Percentiles rank a stretch among this genome's conserved stretches.
phyloP scores from a whole-genome alignment of 2,797 vertebrate species.

The Myotis daubentonii region DNA sequence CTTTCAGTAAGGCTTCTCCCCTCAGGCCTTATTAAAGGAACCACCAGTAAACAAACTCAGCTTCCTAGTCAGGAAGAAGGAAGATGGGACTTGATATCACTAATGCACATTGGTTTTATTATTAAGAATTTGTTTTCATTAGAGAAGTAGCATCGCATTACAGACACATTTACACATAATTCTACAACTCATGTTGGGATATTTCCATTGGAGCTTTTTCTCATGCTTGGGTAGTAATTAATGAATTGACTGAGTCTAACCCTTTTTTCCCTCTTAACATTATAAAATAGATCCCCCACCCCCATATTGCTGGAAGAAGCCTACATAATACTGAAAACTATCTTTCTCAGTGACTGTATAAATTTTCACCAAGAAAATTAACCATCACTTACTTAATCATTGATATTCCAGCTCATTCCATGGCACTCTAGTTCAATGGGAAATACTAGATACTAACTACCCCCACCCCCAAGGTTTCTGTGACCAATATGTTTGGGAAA shows the following conservation, averaged over 20 bases:
- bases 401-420: background rate
- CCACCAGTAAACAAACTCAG: constrained; percentile 59
- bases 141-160: background rate
- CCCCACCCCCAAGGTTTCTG: background rate
- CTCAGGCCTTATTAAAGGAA: constrained; percentile 73
- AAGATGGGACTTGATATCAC: background rate
- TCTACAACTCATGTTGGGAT: background rate
- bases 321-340: background rate
- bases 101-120: constrained; percentile 25
- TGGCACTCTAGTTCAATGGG: background rate
- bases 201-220: constrained; percentile 9
- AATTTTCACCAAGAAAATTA: constrained; percentile 19
- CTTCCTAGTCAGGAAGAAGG: constrained; percentile 55
- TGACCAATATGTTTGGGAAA: background rate
- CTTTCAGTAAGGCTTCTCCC: constrained; percentile 65
- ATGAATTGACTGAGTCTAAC: background rate
- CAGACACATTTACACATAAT: background rate
- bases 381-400: background rate
- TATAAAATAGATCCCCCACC: background rate
- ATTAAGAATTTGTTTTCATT: background rate
- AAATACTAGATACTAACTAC: background rate
- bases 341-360: background rate
- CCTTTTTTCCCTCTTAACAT: background rate
- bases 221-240: constrained; percentile 24
- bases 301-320: constrained; percentile 26